Conservation (phyloP, 2,113 vertebrate species). For the Astur gentilis region DNA sequence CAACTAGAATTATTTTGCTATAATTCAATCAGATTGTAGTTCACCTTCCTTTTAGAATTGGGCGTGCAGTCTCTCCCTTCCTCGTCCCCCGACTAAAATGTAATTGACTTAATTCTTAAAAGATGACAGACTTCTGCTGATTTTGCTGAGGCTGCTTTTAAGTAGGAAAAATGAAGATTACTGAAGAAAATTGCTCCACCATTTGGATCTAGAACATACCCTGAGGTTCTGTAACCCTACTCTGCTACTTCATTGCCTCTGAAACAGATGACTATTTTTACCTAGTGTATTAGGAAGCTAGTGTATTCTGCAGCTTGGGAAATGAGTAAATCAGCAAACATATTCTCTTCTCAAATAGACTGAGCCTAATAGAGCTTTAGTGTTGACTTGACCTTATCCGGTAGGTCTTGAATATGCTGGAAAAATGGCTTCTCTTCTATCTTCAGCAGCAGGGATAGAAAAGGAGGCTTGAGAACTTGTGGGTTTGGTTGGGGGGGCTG, state of each 20-base stretch:
- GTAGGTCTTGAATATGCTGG: neutral
- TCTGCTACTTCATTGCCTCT: neutral
- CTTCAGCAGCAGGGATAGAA: neutral
- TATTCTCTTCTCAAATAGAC: neutral
- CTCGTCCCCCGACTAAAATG: neutral
- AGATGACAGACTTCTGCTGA: neutral
- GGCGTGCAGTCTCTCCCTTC: neutral
- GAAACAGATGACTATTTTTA: neutral
- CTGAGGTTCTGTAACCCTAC: neutral
- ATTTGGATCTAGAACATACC: neutral
- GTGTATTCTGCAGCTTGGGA: neutral
- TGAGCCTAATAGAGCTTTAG: neutral
- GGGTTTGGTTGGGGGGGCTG: neutral
- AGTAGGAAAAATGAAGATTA: neutral
- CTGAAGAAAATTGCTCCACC: neutral
- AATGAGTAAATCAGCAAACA: fast-evolving
- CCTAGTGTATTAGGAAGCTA: neutral
- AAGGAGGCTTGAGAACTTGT: neutral
- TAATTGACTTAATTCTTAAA: neutral
- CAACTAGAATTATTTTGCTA: neutral
- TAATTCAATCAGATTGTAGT: neutral
- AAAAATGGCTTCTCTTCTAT: neutral
- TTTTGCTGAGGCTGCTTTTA: neutral
- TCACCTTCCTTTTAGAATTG: neutral
- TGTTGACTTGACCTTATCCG: neutral